Conservation (phyloP, 2,797 vertebrate species). For the Etheostoma nigrum region DNA sequence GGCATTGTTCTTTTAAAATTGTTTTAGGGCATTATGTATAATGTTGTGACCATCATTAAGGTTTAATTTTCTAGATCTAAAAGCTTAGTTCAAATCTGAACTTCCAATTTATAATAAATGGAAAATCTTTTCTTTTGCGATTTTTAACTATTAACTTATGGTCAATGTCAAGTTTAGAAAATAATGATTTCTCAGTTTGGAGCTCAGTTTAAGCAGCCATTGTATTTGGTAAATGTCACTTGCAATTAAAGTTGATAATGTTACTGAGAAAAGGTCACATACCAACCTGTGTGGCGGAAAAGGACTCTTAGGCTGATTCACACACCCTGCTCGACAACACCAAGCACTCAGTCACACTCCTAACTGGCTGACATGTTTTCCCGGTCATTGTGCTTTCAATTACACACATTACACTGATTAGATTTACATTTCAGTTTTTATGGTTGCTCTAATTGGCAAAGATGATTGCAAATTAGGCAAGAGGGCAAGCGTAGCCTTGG, state of each 20-base stretch:
- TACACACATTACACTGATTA: constrained; percentile 86
- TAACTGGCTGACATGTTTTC: constrained; percentile 79
- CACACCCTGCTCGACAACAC: constrained; percentile 45
- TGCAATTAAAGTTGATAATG: constrained; percentile 88
- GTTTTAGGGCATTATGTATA: background rate
- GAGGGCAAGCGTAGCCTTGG: constrained; percentile 63
- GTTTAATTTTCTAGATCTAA: background rate
- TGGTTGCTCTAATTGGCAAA: constrained; percentile 85
- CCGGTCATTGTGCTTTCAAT: constrained; percentile 85
- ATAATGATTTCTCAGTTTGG: constrained; percentile 78
- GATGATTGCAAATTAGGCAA: constrained; percentile 85
- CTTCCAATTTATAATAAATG: background rate
- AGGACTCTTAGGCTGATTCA: constrained; percentile 67
- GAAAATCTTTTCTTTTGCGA: constrained; percentile 12
- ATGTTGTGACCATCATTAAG: background rate
- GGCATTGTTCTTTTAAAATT: background rate
- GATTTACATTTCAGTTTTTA: constrained; percentile 85
- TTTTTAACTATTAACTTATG: constrained; percentile 67
- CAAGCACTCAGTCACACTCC: constrained; percentile 67
- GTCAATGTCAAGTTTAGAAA: constrained; percentile 75
- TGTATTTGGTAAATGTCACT: constrained; percentile 88
- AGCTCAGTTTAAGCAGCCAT: constrained; percentile 76
- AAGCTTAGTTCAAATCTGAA: background rate
- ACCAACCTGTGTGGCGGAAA: constrained; percentile 66
- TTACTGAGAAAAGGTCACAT: constrained; percentile 85